Percentiles rank a stretch among this genome's conserved stretches.
These are phyloP conservation scores for Cyprinodon diabolis DNA, from an alignment of 2,797 vertebrate genomes.

Conservation along the genomic window DNA sequence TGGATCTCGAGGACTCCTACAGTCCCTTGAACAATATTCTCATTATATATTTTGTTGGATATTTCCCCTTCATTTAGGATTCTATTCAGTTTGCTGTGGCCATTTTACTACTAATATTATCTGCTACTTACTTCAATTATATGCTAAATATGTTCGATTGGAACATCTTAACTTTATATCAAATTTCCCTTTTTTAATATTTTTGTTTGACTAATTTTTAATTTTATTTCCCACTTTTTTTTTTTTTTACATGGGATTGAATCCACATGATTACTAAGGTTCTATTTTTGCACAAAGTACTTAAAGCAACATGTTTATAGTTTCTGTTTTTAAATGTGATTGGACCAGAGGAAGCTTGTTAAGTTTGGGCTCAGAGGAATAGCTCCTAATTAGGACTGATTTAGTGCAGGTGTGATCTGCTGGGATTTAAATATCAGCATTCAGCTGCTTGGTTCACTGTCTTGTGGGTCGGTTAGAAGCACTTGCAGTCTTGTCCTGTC, in stretches of 20 bases:
- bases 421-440: conserved; percentile 4
- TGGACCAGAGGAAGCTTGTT: not conserved
- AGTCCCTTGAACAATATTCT: not conserved
- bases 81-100: not conserved
- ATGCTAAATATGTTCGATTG: not conserved
- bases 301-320: not conserved
- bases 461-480: conserved; percentile 19
- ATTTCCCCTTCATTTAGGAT: not conserved
- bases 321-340: not conserved
- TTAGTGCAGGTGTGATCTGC: conserved; percentile 45
- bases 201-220: not conserved
- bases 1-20: not conserved
- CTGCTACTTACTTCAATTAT: not conserved
- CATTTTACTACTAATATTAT: not conserved
- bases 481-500: not conserved
- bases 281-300: not conserved
- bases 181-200: not conserved
- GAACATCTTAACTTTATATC: not conserved
- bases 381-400: conserved; percentile 31
- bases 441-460: fast-evolving
- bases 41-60: not conserved
- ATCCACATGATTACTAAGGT: no score
- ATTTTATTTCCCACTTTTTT: not conserved
- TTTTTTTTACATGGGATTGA: not conserved
- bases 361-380: not conserved